These are phyloP conservation scores for Stegastes partitus DNA, from an alignment of 2,113 vertebrate genomes.

Conservation along the genomic window DNA sequence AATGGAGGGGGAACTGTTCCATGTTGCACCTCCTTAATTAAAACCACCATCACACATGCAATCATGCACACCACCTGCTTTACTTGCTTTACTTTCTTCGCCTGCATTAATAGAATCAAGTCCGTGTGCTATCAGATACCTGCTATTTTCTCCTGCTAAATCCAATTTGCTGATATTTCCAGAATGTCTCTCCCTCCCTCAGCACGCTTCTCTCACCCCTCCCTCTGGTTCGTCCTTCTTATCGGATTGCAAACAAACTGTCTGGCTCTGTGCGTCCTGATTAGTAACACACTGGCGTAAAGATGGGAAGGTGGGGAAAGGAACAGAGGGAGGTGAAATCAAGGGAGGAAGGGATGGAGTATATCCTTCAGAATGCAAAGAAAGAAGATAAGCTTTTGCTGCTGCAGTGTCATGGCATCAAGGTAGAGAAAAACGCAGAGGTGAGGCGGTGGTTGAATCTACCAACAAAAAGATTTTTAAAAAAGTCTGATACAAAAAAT, in stretches of 20 bases:
- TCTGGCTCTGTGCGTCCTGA: constrained; percentile 58
- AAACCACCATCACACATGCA: constrained; percentile 27
- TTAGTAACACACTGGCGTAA: constrained; percentile 53
- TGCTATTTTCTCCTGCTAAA: constrained; percentile 68
- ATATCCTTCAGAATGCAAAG: constrained; percentile 32
- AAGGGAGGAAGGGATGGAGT: constrained; percentile 8
- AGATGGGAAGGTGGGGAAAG: constrained; percentile 20
- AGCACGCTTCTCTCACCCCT: neutral
- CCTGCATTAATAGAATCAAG: constrained; percentile 61
- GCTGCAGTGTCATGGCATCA: constrained; percentile 6
- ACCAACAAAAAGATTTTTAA: neutral
- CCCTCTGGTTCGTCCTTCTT: constrained; percentile 49
- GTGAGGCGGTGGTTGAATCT: neutral
- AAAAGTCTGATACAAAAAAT: neutral
- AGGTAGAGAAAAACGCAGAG: neutral
- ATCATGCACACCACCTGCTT: constrained; percentile 13
- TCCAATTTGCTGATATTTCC: constrained; percentile 77
- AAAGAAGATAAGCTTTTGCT: constrained; percentile 17
- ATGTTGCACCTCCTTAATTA: constrained; percentile 66
- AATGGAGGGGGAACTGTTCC: constrained; percentile 26
- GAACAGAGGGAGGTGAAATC: constrained; percentile 8
- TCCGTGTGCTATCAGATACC: constrained; percentile 64
- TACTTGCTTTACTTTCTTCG: constrained; percentile 44
- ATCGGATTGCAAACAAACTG: constrained; percentile 73
- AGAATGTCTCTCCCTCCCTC: constrained; percentile 30